Evolutionary conservation across 2,888 invertebrate species (phyloP).

Genomic region (Ectemnius cavifrons): DNA sequence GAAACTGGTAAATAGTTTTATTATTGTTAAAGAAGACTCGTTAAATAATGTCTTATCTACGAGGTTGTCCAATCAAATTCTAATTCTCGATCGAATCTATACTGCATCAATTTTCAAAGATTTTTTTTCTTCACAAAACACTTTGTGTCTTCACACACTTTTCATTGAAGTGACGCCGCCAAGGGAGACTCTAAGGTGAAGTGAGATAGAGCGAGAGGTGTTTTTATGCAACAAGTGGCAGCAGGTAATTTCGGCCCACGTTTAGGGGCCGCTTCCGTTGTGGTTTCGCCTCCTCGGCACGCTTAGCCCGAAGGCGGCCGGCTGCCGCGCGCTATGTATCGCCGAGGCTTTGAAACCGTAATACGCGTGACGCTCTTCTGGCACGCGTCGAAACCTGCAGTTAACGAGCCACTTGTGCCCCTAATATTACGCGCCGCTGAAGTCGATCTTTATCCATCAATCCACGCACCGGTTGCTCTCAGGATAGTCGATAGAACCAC

Average conservation of each 20-base stretch:
- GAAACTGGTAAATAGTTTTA: no score
- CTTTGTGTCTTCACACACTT: neutral
- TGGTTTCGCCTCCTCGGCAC: conserved; percentile 21
- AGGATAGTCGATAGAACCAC: neutral
- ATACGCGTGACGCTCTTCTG: conserved; percentile 56
- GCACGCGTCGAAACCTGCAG: conserved; percentile 56
- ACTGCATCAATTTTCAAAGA: no score
- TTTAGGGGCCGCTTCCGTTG: conserved; percentile 10
- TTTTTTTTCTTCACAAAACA: no score
- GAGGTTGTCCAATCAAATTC: no score
- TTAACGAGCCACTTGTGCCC: conserved; percentile 54
- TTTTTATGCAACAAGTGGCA: neutral
- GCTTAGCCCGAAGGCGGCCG: conserved; percentile 23
- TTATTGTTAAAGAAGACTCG: no score
- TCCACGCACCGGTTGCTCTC: conserved; percentile 23
- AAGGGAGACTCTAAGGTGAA: neutral
- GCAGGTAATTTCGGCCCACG: no score
- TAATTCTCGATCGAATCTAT: no score
- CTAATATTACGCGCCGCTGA: conserved; percentile 40
- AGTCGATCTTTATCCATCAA: conserved; percentile 41
- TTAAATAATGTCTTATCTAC: no score
- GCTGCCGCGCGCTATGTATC: conserved; percentile 7
- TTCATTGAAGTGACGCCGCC: neutral
- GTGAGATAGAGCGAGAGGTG: no score
- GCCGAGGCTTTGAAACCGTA: conserved; percentile 44